Evolutionary conservation across 2,797 vertebrate species (phyloP), one percentile per base, ranked within the genome.

Genomic region (Gobionotothen gibberifrons): DNA sequence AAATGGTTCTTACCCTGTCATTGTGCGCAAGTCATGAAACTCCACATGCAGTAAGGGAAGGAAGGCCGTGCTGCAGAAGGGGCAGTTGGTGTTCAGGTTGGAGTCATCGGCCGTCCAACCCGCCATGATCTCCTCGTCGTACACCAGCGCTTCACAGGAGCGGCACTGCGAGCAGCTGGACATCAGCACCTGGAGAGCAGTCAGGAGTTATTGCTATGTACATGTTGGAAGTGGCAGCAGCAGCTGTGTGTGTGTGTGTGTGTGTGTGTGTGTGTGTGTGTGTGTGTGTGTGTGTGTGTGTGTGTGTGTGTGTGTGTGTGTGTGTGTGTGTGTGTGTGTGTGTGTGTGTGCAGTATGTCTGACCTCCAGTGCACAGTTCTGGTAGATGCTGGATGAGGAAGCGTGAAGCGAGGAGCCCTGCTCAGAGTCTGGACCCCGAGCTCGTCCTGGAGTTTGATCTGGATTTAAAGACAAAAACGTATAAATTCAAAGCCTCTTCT

Each of bases 71-170:
- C 94, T 94, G 87, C 98, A 99, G 92, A 98, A 99, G 14, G 97
- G 98, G 85, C 98, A 99, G 22, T 93, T 96, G 74, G 97, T 97
- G 78, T 99, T 99, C 65, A 99, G 93, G 86, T 99, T 99, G 69
- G 98, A 99, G 88, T 99, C 98, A 19, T 99, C 96, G 9, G 98
- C 97, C 0, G 95, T 97, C 98, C 98, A 99, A 36, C 98, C 98
- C 22, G 97, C 97, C 98, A 99, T 99, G 74, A 99, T 98, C 93
- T 99, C 97, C 93, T 99, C 98, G 69, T 99, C 98, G 63, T 99
- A 99, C 80, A 99, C 97, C 87, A 99, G 90, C 42, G 95, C 96
- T 82, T 95, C 94, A 88, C 98, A 99, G 13, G 90, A 93, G 83
- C 88, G 96, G 76, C 98, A 99, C 56, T 96, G 96, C 55, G 98